Evolutionary conservation across 1,140 invertebrate species (phyloP).

Genomic region (Steinernema khuongi): DNA sequence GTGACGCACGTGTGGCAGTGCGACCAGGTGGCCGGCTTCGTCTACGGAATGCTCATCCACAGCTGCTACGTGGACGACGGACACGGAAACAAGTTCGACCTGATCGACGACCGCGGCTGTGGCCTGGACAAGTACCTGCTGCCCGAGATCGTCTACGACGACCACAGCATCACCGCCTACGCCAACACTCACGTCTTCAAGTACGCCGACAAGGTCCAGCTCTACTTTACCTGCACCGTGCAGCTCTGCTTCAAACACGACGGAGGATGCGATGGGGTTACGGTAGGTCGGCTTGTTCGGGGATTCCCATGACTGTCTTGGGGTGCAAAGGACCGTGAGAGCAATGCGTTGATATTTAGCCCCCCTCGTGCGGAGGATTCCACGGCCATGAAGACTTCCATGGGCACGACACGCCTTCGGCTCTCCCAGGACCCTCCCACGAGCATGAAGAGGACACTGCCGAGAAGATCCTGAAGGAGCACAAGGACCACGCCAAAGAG

Average conservation of each 20-base stretch:
- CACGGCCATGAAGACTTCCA: not conserved
- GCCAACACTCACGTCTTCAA: slow-evolving; percentile 55
- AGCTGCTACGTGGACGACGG: slow-evolving; percentile 57
- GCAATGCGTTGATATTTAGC: slow-evolving; percentile 16
- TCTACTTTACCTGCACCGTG: slow-evolving; percentile 57
- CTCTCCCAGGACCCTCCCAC: not conserved
- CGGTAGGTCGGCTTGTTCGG: slow-evolving; percentile 24
- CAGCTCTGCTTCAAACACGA: slow-evolving; percentile 57
- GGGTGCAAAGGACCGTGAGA: not conserved
- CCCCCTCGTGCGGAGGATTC: slow-evolving; percentile 28
- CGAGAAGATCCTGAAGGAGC: not conserved
- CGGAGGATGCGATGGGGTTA: slow-evolving; percentile 57
- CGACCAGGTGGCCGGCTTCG: slow-evolving; percentile 46
- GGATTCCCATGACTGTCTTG: not conserved
- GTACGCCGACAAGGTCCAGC: slow-evolving; percentile 58
- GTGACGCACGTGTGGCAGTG: slow-evolving; percentile 52
- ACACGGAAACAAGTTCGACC: slow-evolving; percentile 53
- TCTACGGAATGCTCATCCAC: slow-evolving; percentile 56
- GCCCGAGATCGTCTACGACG: slow-evolving; percentile 50
- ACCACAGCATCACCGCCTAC: slow-evolving; percentile 36
- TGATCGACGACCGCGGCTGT: slow-evolving; percentile 53
- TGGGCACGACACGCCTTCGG: not conserved
- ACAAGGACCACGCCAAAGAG: not conserved
- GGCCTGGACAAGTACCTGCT: slow-evolving; percentile 30
- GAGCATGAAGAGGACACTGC: not conserved